Evolutionary conservation across 1,140 invertebrate species (phyloP).

Genomic region (Pygmarrhopalites habei): DNA sequence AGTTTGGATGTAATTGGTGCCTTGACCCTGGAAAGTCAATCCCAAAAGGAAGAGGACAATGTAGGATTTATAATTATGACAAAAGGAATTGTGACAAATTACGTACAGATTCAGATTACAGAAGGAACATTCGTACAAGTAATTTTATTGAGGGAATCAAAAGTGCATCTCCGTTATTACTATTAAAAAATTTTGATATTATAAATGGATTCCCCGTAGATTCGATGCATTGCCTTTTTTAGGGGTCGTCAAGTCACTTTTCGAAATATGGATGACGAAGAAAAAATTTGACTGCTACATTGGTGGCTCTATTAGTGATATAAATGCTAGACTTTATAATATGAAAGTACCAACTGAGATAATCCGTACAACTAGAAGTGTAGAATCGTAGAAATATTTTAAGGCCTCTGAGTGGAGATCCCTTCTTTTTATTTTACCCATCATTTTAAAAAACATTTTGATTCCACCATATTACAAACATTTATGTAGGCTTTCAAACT

Average conservation of each 20-base stretch:
- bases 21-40: slow-evolving; percentile 24
- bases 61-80: not conserved
- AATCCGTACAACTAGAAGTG: not conserved
- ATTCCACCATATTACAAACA: not conserved
- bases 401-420: not conserved
- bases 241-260: slow-evolving; percentile 34
- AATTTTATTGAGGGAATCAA: slow-evolving; percentile 31
- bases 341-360: not conserved
- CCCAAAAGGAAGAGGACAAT: slow-evolving; percentile 27
- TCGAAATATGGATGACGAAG: slow-evolving; percentile 29
- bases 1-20: slow-evolving; percentile 24
- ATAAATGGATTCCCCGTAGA: slow-evolving; percentile 40
- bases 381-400: not conserved
- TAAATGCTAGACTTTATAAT: slow-evolving; percentile 5
- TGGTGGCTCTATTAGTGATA: slow-evolving; percentile 17
- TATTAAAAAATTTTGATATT: too few relatives aligned
- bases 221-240: slow-evolving; percentile 34
- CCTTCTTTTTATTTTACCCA: too few relatives aligned
- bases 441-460: too few relatives aligned
- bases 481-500: not conserved
- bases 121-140: not conserved
- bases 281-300: slow-evolving; percentile 21
- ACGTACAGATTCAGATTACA: not conserved
- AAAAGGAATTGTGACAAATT: not conserved
- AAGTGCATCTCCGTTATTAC: slow-evolving; percentile 26